phyloP scores from a whole-genome alignment of 2,113 vertebrate genomes.

The Channa maculata region DNA sequence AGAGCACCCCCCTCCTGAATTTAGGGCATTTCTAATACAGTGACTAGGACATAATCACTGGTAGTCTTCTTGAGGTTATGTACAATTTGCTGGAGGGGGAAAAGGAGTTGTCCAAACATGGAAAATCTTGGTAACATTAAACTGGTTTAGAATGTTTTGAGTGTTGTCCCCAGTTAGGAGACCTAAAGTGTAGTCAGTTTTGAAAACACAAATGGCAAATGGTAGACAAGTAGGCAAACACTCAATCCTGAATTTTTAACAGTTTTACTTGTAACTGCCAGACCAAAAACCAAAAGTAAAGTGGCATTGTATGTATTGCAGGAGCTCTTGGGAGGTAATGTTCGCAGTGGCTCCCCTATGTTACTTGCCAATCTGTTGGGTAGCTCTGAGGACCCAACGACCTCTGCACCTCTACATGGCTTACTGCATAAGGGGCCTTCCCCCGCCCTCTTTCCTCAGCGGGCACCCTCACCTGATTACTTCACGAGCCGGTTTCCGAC shows the following conservation, averaged over 20 bases:
- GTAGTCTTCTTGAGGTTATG: too few relatives aligned
- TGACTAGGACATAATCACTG: too few relatives aligned
- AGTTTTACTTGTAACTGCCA: background rate
- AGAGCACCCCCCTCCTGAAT: too few relatives aligned
- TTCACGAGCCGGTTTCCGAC: slow-evolving; percentile 88
- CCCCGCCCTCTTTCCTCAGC: slow-evolving; percentile 90
- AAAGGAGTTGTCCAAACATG: too few relatives aligned
- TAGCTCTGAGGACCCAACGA: slow-evolving; percentile 79
- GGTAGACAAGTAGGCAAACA: too few relatives aligned
- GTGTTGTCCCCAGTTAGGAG: too few relatives aligned
- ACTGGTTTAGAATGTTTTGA: too few relatives aligned
- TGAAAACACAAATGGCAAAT: too few relatives aligned
- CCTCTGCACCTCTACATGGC: slow-evolving; percentile 77
- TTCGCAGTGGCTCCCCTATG: slow-evolving; percentile 85
- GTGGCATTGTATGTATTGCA: slow-evolving; percentile 60
- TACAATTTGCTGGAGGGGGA: too few relatives aligned
- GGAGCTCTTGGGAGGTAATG: slow-evolving; percentile 90
- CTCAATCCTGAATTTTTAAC: background rate
- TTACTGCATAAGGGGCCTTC: slow-evolving; percentile 89
- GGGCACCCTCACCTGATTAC: slow-evolving; percentile 91
- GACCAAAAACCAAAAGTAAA: background rate
- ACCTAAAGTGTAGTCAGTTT: too few relatives aligned
- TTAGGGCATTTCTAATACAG: too few relatives aligned
- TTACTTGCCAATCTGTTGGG: slow-evolving; percentile 88
- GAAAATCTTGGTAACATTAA: too few relatives aligned